Evolutionary conservation across 2,113 vertebrate species (phyloP).

Genomic region (Lophochroa leadbeateri): DNA sequence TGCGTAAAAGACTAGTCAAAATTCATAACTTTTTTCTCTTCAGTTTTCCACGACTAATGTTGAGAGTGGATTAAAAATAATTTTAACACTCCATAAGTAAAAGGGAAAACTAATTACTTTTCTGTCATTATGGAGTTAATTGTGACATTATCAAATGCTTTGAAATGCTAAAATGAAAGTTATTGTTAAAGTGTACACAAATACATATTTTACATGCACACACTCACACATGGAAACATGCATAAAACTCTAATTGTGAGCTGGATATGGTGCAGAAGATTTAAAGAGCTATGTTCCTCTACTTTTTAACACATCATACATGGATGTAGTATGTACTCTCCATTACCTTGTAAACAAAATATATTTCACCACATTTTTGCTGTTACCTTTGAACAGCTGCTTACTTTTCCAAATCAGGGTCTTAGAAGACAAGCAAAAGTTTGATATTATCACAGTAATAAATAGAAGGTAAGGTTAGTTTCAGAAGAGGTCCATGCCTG

Average conservation of each 20-base stretch:
- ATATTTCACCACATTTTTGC: not conserved
- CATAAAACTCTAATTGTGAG: not conserved
- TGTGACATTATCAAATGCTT: not conserved
- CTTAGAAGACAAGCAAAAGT: not conserved
- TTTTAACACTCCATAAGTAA: not conserved
- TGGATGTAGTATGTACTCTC: not conserved
- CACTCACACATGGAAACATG: too few species aligned
- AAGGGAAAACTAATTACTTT: not conserved
- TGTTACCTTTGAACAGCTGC: not conserved
- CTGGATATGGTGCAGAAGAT: not conserved
- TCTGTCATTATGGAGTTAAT: not conserved
- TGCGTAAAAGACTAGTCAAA: not conserved
- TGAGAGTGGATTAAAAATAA: not conserved
- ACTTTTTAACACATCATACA: not conserved
- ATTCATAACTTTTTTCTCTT: not conserved
- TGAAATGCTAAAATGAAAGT: not conserved
- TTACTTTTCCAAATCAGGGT: not conserved
- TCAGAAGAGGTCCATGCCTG: not conserved
- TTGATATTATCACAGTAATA: not conserved
- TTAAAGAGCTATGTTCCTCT: not conserved
- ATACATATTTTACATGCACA: not conserved
- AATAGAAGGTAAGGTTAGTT: not conserved
- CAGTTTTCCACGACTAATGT: not conserved
- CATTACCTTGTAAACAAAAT: not conserved
- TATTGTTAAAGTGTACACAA: not conserved